These are phyloP conservation scores for Pseudomyrmex dendroicus DNA, from an alignment of 1,140 invertebrate genomes.

Conservation along the genomic window DNA sequence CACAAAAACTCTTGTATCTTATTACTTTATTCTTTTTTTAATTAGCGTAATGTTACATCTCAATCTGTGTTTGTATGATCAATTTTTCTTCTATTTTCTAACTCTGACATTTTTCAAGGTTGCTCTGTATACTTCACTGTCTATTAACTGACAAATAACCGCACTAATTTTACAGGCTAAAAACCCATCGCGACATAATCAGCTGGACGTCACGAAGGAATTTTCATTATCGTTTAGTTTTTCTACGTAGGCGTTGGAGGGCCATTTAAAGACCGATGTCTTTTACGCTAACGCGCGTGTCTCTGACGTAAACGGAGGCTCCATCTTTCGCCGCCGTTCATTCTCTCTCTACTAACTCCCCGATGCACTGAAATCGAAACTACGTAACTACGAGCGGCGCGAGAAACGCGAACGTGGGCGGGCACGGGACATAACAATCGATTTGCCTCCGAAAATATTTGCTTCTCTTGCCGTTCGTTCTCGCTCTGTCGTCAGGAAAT, in stretches of 20 bases:
- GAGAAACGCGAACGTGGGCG: constrained; percentile 47
- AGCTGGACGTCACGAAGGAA: background rate
- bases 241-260: background rate
- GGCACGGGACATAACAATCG: constrained; percentile 67
- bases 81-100: background rate
- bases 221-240: background rate
- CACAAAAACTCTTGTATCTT: too few species aligned
- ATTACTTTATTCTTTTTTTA: too few species aligned
- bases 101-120: background rate
- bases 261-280: constrained; percentile 10
- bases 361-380: constrained; percentile 70
- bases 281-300: constrained; percentile 30
- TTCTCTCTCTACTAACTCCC: constrained; percentile 38
- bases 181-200: background rate
- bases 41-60: background rate
- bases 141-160: background rate
- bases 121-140: background rate
- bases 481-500: constrained; percentile 13
- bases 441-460: constrained; percentile 74
- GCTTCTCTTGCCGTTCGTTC: constrained; percentile 30
- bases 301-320: constrained; percentile 68
- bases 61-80: background rate
- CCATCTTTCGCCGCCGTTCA: constrained; percentile 67
- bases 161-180: background rate
- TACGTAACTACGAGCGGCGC: constrained; percentile 57